phyloP scores from a whole-genome alignment of 2,888 invertebrate genomes.

The Erebia aethiops region DNA sequence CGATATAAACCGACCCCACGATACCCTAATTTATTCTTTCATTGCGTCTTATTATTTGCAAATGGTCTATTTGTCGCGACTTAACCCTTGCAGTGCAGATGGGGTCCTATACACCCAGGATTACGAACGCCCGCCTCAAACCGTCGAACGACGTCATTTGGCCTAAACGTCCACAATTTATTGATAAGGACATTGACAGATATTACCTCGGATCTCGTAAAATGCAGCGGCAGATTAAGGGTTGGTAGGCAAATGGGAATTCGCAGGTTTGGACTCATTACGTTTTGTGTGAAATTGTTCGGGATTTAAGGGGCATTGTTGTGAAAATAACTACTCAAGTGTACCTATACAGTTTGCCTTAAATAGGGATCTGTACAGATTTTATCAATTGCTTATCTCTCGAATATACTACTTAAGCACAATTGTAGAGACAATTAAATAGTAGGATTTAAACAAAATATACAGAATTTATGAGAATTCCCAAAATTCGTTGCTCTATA shows the following conservation, averaged over 20 bases:
- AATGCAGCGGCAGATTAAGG: slow-evolving; percentile 79
- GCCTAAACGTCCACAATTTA: slow-evolving; percentile 78
- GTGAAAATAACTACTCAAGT: slow-evolving; percentile 49
- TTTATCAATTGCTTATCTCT: too few species aligned
- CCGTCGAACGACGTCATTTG: slow-evolving; percentile 79
- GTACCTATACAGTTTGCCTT: slow-evolving; percentile 31
- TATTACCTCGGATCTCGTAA: slow-evolving; percentile 78
- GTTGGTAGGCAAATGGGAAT: slow-evolving; percentile 78
- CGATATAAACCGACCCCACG: slow-evolving; percentile 43
- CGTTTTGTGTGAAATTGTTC: slow-evolving; percentile 59
- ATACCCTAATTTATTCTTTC: slow-evolving; percentile 81
- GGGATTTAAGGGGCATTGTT: slow-evolving; percentile 58
- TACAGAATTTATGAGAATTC: too few species aligned
- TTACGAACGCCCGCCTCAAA: slow-evolving; percentile 71
- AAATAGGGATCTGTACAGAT: slow-evolving; percentile 19
- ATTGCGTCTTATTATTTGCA: slow-evolving; percentile 83
- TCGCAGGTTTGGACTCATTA: slow-evolving; percentile 67
- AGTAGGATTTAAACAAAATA: too few species aligned
- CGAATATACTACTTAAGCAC: not conserved
- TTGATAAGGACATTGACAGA: slow-evolving; percentile 83
- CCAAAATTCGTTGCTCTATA: too few species aligned
- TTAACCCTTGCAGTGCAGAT: slow-evolving; percentile 81
- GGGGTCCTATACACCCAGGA: slow-evolving; percentile 76
- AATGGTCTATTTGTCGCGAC: slow-evolving; percentile 82
- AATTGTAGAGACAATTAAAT: not conserved